Conservation (phyloP, 2,888 invertebrate genomes). For the Serrognathus titanus region DNA sequence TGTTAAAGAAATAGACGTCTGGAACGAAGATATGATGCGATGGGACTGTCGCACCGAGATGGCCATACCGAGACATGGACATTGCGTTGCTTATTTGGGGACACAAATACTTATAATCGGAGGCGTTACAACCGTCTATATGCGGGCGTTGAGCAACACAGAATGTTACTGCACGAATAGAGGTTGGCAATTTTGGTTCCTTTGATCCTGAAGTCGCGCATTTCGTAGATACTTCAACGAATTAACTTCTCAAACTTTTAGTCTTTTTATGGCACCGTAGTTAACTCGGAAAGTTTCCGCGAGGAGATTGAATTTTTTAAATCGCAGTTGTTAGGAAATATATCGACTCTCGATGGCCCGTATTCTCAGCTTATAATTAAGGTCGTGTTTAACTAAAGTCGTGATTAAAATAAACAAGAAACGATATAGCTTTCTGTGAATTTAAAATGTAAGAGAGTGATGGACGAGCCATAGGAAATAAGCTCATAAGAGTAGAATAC, state of each 20-base stretch:
- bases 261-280: no score
- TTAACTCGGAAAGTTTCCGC: no score
- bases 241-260: no score
- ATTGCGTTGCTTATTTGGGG: slow-evolving; percentile 62
- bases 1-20: slow-evolving; percentile 58
- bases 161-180: slow-evolving; percentile 65
- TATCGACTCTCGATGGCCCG: background rate
- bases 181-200: slow-evolving; percentile 30
- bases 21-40: slow-evolving; percentile 54
- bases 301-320: background rate
- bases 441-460: no score
- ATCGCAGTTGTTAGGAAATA: background rate
- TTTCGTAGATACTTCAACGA: background rate
- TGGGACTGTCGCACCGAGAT: slow-evolving; percentile 62
- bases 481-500: no score
- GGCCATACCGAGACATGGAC: slow-evolving; percentile 64
- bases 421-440: no score
- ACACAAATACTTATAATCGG: slow-evolving; percentile 64
- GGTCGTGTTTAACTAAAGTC: no score
- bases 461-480: no score
- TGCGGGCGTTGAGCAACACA: slow-evolving; percentile 61
- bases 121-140: slow-evolving; percentile 63
- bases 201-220: background rate
- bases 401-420: no score
- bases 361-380: background rate